A percentile compares a stretch with the other conserved stretches of the same genome.
phyloP scores from a whole-genome alignment of 2,113 vertebrate genomes.

The Menidia beryllina region DNA sequence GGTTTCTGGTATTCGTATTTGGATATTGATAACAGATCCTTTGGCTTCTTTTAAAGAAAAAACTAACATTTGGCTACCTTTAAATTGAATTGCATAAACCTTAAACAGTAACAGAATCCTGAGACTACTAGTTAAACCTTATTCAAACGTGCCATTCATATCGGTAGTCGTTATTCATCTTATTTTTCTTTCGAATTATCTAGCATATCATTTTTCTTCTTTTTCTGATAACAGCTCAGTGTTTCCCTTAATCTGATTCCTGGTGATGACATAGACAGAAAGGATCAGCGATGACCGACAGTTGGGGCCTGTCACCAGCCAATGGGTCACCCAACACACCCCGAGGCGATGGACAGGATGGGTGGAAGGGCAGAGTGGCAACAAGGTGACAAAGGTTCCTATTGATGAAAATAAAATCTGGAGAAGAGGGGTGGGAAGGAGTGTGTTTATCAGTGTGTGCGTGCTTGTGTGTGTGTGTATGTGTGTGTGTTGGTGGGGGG shows the following conservation, averaged over 20 bases:
- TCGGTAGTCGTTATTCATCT: slow-evolving; percentile 26
- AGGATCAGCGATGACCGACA: slow-evolving; percentile 25
- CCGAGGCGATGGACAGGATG: slow-evolving; percentile 51
- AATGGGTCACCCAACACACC: slow-evolving; percentile 59
- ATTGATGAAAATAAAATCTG: slow-evolving; percentile 73
- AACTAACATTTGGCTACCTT: neutral
- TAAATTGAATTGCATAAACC: neutral
- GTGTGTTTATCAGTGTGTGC: neutral
- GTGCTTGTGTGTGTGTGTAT: neutral
- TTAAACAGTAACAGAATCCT: slow-evolving; percentile 1
- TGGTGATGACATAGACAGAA: slow-evolving; percentile 62
- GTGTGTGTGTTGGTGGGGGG: slow-evolving; percentile 19
- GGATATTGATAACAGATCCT: too few relatives aligned
- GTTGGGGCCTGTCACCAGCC: slow-evolving; percentile 60
- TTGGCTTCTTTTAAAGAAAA: too few relatives aligned
- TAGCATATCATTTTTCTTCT: slow-evolving; percentile 16
- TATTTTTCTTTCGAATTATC: slow-evolving; percentile 26
- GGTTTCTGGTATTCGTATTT: too few relatives aligned
- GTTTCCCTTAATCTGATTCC: slow-evolving; percentile 28
- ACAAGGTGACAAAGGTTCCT: slow-evolving; percentile 76
- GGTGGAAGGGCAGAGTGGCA: slow-evolving; percentile 42
- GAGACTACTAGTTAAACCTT: slow-evolving; percentile 1
- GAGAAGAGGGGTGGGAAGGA: slow-evolving; percentile 28
- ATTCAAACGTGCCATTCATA: neutral
- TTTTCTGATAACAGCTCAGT: slow-evolving; percentile 35